phyloP scores from a whole-genome alignment of 2,888 invertebrate species.

The Sussaba pulchella region DNA sequence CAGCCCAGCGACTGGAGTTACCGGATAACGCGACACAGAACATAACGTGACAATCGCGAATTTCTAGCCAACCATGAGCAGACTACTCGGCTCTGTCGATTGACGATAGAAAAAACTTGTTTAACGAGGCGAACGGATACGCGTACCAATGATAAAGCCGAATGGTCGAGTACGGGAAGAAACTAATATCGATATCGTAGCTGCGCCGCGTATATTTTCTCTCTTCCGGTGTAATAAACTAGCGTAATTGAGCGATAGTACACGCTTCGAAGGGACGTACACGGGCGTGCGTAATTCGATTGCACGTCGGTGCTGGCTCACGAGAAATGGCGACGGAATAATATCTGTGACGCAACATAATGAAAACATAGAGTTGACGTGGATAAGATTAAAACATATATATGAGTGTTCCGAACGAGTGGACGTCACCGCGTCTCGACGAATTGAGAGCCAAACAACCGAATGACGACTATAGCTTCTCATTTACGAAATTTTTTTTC shows the following conservation, averaged over 20 bases:
- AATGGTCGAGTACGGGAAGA: not conserved
- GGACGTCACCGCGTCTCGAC: slow-evolving; percentile 21
- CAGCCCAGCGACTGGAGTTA: no score
- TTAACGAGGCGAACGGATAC: not conserved
- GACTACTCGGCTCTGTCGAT: slow-evolving; percentile 1
- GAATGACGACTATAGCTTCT: not conserved
- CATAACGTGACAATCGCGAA: not conserved
- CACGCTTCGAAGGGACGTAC: slow-evolving; percentile 39
- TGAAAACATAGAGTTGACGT: slow-evolving; percentile 45
- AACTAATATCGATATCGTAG: not conserved
- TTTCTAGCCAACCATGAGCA: not conserved
- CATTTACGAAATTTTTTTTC: not conserved
- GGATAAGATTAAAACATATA: slow-evolving; percentile 46
- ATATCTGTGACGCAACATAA: slow-evolving; percentile 22
- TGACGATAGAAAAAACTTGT: slow-evolving; percentile 11
- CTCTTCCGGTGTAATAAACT: slow-evolving; percentile 33
- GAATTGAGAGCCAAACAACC: slow-evolving; percentile 19
- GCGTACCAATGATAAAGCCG: slow-evolving; percentile 17
- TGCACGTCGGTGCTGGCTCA: slow-evolving; percentile 22
- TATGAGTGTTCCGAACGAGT: no score
- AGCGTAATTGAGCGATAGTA: slow-evolving; percentile 9
- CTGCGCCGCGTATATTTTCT: not conserved
- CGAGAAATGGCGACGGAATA: not conserved
- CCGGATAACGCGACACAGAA: slow-evolving; percentile 40
- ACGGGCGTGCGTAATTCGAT: slow-evolving; percentile 38